Base-by-base conservation (phyloP, 2,888 invertebrate species). In the Athrips mouffetella region DNA sequence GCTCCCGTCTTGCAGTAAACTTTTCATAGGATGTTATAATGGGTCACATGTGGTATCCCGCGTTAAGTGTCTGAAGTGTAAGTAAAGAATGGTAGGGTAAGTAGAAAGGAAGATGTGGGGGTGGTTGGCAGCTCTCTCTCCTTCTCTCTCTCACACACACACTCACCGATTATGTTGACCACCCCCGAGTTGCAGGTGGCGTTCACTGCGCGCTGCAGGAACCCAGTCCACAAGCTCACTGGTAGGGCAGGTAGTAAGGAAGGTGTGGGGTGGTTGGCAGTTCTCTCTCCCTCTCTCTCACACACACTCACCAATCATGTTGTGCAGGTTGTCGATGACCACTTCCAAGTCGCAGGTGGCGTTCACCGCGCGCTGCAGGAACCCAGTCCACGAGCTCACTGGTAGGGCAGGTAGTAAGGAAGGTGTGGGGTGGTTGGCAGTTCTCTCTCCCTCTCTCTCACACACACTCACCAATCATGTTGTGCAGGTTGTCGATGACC, bases 391-490 rank as follows among this genome's bases (percentile, higher is more conserved):
- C 27, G 27, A 10, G 27, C n/a, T n/a, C n/a, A n/a, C n/a, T n/a
- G n/a, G n/a, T n/a, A n/a, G n/a, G n/a, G n/a, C n/a, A n/a, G n/a
- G 27, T 25, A 10, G 27, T 25, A 7, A 25, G 6, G 27, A 10
- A 25, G 5, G 10, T 25, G 27, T 25, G 10, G 10, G 5, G n/a
- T n/a, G n/a, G n/a, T n/a, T n/a, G n/a, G n/a, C n/a, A n/a, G n/a
- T n/a, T n/a, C n/a, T n/a, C n/a, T n/a, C n/a, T n/a, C n/a, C n/a
- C n/a, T n/a, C n/a, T n/a, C n/a, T n/a, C 27, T 5, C n/a, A n/a
- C n/a, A n/a, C n/a, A n/a, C n/a, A n/a, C n/a, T n/a, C n/a, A n/a
- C 89, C 87, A 63, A 88, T 80, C 63, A 89, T 68, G 70, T 89
- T 89, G 67, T 84, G 87, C 63, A 89, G 69, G 69, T 89, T 89